phyloP scores from a whole-genome alignment of 2,797 vertebrate species.

The Artibeus jamaicensis region DNA sequence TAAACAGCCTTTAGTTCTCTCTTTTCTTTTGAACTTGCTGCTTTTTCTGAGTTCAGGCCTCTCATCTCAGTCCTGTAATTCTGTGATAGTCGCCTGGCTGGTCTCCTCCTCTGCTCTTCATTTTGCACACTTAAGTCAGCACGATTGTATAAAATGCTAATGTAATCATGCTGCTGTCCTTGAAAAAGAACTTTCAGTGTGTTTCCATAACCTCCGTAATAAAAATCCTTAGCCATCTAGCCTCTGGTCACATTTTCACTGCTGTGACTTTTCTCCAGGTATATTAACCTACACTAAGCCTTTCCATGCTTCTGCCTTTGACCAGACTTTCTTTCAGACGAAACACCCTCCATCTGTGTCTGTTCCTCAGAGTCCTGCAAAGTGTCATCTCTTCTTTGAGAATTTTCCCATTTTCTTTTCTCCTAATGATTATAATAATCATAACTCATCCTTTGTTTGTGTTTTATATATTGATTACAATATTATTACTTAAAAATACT shows the following conservation, averaged over 20 bases:
- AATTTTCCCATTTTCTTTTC: not conserved
- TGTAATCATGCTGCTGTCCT: conserved; percentile 56
- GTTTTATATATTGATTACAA: not conserved
- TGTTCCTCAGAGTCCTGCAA: not conserved
- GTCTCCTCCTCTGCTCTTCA: not conserved
- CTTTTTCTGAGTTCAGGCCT: not conserved
- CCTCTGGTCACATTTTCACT: not conserved
- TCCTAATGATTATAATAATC: not conserved
- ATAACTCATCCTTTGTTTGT: not conserved
- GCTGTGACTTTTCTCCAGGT: not conserved
- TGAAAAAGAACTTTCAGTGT: conserved; percentile 50
- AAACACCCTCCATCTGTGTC: not conserved
- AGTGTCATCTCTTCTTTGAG: not conserved
- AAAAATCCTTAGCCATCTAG: conserved; percentile 34
- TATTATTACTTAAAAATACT: conserved; percentile 15
- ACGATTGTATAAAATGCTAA: conserved; percentile 69
- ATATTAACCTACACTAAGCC: not conserved
- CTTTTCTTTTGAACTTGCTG: not conserved
- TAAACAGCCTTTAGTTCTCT: not conserved
- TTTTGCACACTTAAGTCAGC: conserved; percentile 33
- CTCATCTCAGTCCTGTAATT: not conserved
- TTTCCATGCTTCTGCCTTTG: not conserved
- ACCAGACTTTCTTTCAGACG: not conserved
- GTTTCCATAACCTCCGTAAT: conserved; percentile 42
- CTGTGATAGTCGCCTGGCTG: not conserved